Evolutionary conservation across 2,113 vertebrate species (phyloP), one percentile per base, ranked within the genome.

Genomic region (Trinectes maculatus): DNA sequence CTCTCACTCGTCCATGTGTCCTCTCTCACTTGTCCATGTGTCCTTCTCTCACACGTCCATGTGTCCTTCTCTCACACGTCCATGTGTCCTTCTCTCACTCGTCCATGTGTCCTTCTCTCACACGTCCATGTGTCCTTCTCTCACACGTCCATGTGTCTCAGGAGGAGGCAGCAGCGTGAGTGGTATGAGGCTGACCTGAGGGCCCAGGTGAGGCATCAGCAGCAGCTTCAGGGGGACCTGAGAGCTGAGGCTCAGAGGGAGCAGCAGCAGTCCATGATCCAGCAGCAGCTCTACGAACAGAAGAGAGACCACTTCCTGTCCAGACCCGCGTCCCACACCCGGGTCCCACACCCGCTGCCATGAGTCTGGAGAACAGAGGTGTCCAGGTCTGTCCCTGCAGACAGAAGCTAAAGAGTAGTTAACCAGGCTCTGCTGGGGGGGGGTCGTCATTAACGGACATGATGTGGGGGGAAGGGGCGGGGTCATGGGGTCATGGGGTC

Each of bases 171-270:
- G 40, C 68, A 71, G 29, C 60, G 74, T 3, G 87, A 79, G 53
- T 85, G 91, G 6, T 91, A 96, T 48, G 88, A 67, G 79, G 80
- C 89, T 1, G 93, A 94, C 6, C 95, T 99, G 16, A 39, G 59
- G 37, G 87, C 90, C 80, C 96, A 99, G 55, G 89, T 96, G 0
- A 34, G 82, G 44, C 39, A 85, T 43, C 90, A 74, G 53, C 91
- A 92, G 70, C 74, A 42, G 26, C 63, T 83, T 11, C 74, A 22
- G 0, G 60, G 80, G 1, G 75, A 78, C 0, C 84, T 89, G 80
- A 74, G 83, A 29, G 89, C 88, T 4, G 76, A 94, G 85, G 88
- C 72, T 5, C 81, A 84, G 28, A 71, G 26, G 34, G 94, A 96
- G 61, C 36, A 82, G 5, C 90, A 92, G 33, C 61, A 11, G 0